Conservation (phyloP, 2,888 invertebrate genomes). For the Sycophila texana region DNA sequence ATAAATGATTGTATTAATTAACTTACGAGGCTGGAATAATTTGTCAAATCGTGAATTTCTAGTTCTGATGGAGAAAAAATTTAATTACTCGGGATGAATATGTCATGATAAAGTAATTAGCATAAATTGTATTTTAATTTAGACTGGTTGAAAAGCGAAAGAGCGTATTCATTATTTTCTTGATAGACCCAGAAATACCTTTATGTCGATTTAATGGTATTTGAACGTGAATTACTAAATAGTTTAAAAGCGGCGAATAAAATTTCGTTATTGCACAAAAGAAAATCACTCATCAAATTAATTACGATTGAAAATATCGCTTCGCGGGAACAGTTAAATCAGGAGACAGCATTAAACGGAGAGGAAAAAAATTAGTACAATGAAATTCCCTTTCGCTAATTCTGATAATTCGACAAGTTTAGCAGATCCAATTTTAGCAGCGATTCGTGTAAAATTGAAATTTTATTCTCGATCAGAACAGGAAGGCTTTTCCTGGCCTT, state of each 20-base stretch:
- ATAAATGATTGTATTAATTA: constrained; percentile 31
- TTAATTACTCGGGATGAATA: background rate
- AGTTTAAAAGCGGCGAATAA: too few species aligned
- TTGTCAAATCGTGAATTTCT: background rate
- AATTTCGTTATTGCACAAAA: too few species aligned
- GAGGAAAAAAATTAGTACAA: background rate
- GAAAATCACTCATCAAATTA: too few species aligned
- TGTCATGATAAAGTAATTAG: too few species aligned
- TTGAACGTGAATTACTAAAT: too few species aligned
- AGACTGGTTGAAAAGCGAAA: too few species aligned
- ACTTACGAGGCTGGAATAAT: background rate
- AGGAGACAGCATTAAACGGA: too few species aligned
- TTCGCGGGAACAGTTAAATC: too few species aligned
- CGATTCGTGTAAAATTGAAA: constrained; percentile 1
- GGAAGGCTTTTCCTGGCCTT: constrained; percentile 1
- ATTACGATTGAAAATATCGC: too few species aligned
- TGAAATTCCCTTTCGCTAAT: background rate
- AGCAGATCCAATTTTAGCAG: background rate
- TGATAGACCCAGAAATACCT: too few species aligned
- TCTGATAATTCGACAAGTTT: constrained; percentile 10
- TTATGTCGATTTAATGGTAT: too few species aligned
- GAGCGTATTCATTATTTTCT: background rate
- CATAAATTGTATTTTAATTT: too few species aligned
- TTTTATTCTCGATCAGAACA: background rate
- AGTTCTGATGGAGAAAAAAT: background rate